Conservation (phyloP, 2,888 invertebrate species). For the Macropis europaea region DNA sequence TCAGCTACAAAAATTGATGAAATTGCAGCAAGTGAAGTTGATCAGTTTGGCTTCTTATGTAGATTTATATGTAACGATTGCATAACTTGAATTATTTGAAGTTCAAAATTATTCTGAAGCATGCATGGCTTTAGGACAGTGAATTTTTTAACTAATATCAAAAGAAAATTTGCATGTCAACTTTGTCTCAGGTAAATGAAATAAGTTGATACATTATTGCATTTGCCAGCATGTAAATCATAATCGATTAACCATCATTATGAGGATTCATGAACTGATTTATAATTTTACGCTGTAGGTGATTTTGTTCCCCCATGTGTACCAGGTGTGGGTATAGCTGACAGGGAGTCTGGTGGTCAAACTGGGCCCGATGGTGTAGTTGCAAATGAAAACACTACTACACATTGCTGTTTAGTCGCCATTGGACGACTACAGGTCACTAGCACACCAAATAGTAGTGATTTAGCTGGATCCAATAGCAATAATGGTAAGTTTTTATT, state of each 20-base stretch:
- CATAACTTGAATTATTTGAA: too few relatives aligned
- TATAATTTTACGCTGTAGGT: constrained; percentile 81
- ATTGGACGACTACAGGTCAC: constrained; percentile 98
- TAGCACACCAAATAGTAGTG: constrained; percentile 95
- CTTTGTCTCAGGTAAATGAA: too few relatives aligned
- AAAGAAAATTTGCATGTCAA: too few relatives aligned
- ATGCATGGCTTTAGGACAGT: too few relatives aligned
- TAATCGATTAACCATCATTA: constrained; percentile 47
- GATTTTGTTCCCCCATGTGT: constrained; percentile 79
- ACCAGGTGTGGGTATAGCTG: constrained; percentile 82
- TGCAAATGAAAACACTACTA: constrained; percentile 88
- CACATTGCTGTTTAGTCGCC: constrained; percentile 98
- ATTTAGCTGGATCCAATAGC: constrained; percentile 91
- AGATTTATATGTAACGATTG: too few relatives aligned
- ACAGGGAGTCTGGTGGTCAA: constrained; percentile 86
- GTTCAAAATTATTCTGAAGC: too few relatives aligned
- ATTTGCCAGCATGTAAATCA: constrained; percentile 30
- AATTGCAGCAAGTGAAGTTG: too few relatives aligned
- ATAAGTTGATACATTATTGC: neutral
- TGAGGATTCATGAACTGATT: constrained; percentile 65
- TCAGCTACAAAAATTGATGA: too few relatives aligned
- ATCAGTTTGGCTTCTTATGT: too few relatives aligned
- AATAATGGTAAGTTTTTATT: constrained; percentile 81
- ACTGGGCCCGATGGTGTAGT: constrained; percentile 80
- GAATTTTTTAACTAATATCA: too few relatives aligned